A percentile compares a stretch with the other conserved stretches of the same genome.
phyloP scores from a whole-genome alignment of 2,113 vertebrate species.

The Desmodus rotundus region DNA sequence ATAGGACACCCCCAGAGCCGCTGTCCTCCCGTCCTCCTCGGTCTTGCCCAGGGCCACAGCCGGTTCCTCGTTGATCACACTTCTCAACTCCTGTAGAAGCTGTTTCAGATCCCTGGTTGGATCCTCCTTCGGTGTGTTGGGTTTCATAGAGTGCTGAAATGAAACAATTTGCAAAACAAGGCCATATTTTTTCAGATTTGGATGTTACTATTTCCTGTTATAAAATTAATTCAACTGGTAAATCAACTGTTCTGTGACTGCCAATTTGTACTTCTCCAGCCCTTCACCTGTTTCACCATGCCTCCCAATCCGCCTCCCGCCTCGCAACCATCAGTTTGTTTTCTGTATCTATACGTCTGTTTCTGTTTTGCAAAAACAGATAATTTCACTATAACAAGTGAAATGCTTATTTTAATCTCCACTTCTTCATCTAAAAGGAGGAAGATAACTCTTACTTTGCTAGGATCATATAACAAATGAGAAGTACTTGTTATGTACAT shows the following conservation, averaged over 20 bases:
- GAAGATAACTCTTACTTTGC: too few relatives aligned
- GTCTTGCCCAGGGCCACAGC: slow-evolving; percentile 42
- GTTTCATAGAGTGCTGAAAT: slow-evolving; percentile 69
- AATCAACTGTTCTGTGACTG: background rate
- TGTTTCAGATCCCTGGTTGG: slow-evolving; percentile 77
- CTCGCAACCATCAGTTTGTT: too few relatives aligned
- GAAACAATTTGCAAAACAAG: slow-evolving; percentile 25
- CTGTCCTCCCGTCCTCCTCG: background rate
- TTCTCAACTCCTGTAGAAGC: slow-evolving; percentile 78
- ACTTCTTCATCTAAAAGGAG: too few relatives aligned
- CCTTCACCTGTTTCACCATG: too few relatives aligned
- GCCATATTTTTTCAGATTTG: background rate
- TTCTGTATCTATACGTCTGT: too few relatives aligned
- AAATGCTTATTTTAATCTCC: too few relatives aligned
- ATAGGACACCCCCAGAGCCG: background rate
- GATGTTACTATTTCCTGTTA: background rate
- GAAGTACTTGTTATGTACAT: too few relatives aligned
- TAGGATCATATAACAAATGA: too few relatives aligned
- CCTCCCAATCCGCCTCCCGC: too few relatives aligned
- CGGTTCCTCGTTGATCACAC: slow-evolving; percentile 73
- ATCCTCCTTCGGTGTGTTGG: slow-evolving; percentile 70
- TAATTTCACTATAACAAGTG: too few relatives aligned
- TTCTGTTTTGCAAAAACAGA: too few relatives aligned
- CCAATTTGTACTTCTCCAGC: too few relatives aligned
- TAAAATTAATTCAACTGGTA: slow-evolving; percentile 44